Evolutionary conservation across 2,797 vertebrate genomes (phyloP).

Genomic region (Xiphorhynchus erythropygius): DNA sequence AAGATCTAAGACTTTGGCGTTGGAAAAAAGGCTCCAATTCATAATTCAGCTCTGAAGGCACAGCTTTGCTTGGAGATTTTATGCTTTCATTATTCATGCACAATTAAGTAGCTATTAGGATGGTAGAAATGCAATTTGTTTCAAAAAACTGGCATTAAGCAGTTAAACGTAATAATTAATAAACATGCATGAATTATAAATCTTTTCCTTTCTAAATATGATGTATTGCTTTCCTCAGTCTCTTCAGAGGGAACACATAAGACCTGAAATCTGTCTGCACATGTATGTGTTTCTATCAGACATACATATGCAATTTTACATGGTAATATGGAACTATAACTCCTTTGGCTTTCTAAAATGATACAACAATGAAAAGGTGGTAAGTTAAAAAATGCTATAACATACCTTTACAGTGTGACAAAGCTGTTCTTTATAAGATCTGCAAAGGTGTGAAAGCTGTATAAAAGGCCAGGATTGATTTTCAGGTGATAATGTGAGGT

Average conservation of each 20-base stretch:
- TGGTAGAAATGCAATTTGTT: constrained; percentile 6
- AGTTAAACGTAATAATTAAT: constrained; percentile 30
- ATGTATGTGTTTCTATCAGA: background rate
- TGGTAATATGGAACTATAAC: background rate
- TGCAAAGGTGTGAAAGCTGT: background rate
- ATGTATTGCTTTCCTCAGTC: background rate
- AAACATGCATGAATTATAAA: background rate
- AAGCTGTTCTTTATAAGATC: background rate
- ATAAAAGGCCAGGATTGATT: background rate
- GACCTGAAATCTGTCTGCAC: background rate
- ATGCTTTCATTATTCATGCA: background rate
- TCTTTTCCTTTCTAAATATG: background rate
- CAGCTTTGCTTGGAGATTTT: background rate
- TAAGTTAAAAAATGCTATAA: background rate
- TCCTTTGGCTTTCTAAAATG: background rate
- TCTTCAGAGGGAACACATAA: background rate
- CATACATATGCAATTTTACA: background rate
- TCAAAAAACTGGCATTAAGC: background rate
- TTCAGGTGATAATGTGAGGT: background rate
- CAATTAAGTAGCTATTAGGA: constrained; percentile 7
- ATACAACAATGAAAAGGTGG: background rate
- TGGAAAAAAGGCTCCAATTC: background rate
- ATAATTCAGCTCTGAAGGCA: background rate
- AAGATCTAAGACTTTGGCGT: background rate
- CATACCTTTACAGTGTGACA: background rate